A percentile compares a stretch with the other conserved stretches of the same genome.
These are phyloP conservation scores for Macrosiphum euphorbiae DNA, from an alignment of 2,888 invertebrate species.

Conservation along the genomic window DNA sequence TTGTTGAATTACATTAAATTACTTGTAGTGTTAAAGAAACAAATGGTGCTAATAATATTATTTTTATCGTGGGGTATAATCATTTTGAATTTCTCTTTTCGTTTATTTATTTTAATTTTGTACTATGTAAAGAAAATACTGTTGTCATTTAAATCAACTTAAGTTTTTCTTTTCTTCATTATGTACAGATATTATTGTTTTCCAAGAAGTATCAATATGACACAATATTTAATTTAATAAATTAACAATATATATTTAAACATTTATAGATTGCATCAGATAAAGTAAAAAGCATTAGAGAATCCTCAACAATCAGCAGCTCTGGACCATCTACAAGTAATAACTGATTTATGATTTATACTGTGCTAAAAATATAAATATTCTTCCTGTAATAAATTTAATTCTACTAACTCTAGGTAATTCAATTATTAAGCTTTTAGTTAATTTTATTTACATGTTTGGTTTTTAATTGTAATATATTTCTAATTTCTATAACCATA, in stretches of 20 bases:
- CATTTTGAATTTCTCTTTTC: not conserved
- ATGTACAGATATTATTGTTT: too few species aligned
- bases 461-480: not conserved
- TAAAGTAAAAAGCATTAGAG: constrained; percentile 22
- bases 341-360: not conserved
- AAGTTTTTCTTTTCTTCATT: not conserved
- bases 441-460: not conserved
- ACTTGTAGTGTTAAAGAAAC: not conserved
- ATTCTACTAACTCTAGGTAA: not conserved
- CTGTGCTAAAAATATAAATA: not conserved
- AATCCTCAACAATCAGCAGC: constrained; percentile 32
- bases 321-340: constrained; percentile 46
- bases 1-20: not conserved
- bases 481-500: not conserved
- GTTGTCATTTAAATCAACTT: not conserved
- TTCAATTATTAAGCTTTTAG: not conserved
- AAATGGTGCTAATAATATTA: not conserved
- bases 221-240: not conserved
- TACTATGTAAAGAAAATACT: not conserved
- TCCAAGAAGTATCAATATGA: not conserved
- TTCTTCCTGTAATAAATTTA: not conserved
- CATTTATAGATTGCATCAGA: constrained; percentile 10
- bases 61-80: not conserved
- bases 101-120: not conserved
- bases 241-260: not conserved